These are phyloP conservation scores for Platycheirus albimanus DNA, from an alignment of 2,888 invertebrate genomes.

Conservation along the genomic window DNA sequence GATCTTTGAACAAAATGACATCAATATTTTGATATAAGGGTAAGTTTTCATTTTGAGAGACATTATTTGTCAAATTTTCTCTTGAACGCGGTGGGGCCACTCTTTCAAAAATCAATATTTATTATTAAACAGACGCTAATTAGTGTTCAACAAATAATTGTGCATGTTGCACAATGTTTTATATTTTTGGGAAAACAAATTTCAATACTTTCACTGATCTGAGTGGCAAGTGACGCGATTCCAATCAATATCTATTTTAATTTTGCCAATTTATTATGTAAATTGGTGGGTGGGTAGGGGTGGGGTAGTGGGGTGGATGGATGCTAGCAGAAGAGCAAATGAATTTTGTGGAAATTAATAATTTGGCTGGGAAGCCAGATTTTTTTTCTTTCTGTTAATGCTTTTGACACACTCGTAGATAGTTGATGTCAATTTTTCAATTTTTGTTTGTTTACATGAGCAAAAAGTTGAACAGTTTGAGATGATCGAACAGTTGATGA, in stretches of 20 bases:
- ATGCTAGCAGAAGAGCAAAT: too few species aligned
- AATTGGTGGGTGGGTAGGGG: background rate
- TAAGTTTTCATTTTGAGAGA: background rate
- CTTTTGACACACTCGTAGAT: background rate
- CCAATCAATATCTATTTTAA: slow-evolving; percentile 21
- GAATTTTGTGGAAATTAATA: slow-evolving; percentile 49
- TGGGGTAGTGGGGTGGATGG: too few species aligned
- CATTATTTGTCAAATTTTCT: background rate
- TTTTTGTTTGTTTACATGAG: slow-evolving; percentile 33
- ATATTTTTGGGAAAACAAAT: slow-evolving; percentile 17
- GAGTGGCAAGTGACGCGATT: slow-evolving; percentile 34
- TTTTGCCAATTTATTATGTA: slow-evolving; percentile 14
- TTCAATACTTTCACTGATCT: slow-evolving; percentile 15
- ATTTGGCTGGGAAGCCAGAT: slow-evolving; percentile 56
- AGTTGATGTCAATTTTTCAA: slow-evolving; percentile 65
- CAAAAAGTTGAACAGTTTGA: slow-evolving; percentile 23
- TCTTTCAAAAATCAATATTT: slow-evolving; percentile 19
- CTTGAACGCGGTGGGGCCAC: background rate
- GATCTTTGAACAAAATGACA: background rate
- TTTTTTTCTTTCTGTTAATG: too few species aligned
- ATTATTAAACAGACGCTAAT: background rate
- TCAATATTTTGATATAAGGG: background rate
- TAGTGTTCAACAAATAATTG: slow-evolving; percentile 10
- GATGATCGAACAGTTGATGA: too few species aligned
- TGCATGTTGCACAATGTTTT: slow-evolving; percentile 25